Evolutionary conservation across 2,888 invertebrate species (phyloP), one percentile per base, ranked within the genome.

Genomic region (Autographa gamma): DNA sequence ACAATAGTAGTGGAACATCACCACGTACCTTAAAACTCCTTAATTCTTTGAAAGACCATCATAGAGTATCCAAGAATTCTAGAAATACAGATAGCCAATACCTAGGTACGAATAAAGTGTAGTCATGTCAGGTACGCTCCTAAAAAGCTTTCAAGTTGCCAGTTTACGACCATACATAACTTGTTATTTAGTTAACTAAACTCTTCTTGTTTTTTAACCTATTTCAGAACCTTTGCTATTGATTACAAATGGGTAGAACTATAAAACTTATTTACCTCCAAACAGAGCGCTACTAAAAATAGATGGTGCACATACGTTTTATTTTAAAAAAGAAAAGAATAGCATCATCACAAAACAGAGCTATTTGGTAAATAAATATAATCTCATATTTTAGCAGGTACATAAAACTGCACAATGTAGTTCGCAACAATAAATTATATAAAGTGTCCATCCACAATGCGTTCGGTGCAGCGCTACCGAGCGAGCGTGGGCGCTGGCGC

Each of bases 381-480:
- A 56, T 13, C 13, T 25, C 48, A 63, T 75, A 69, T 70, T 63
- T 64, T 41, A 63, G 31, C 79, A 81, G 74, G 74, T 73, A 68
- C 54, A 64, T 60, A 59, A 43, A 79, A 67, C 67, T 73, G 32
- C 58, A 74, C 63, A 74, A 38, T 70, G 74, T 79, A 75, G 79
- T 80, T 80, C 76, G 64, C 70, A 69, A 73, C 69, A 79, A 85
- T 86, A 86, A 85, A 86, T 86, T 80, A 85, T 75, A 85, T 79
- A 80, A 86, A 87, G 68, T 77, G 74, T 83, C 81, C 70, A 71
- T 83, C 79, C 68, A 83, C 78, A 79, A 80, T 75, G 74, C 79
- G 69, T 19, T 56, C 75, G 73, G 73, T 79, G 60, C 63, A 48
- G 63, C 64, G 72, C 69, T 71, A 76, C 62, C 65, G 25, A 25